These are phyloP conservation scores for Petrocephalus microphthalmus DNA, from an alignment of 2,113 vertebrate genomes.

Conservation along the genomic window DNA sequence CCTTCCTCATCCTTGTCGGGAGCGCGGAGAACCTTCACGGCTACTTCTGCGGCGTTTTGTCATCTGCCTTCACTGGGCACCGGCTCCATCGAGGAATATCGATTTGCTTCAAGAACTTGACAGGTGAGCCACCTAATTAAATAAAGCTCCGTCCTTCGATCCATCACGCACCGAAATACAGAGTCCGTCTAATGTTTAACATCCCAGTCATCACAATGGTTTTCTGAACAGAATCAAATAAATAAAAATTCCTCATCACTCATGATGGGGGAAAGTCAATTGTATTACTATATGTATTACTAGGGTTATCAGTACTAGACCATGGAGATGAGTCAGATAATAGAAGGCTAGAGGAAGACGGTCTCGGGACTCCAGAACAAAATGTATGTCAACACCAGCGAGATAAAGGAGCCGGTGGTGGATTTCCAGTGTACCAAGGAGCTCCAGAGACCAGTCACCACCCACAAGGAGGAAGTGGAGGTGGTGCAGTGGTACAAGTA, in stretches of 20 bases:
- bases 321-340: neutral
- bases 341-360: neutral
- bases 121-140: constrained; percentile 15
- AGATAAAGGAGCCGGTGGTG: neutral
- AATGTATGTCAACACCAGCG: neutral
- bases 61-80: neutral
- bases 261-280: neutral
- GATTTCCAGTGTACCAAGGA: neutral
- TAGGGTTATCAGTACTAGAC: neutral
- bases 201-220: neutral
- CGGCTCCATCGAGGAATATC: neutral
- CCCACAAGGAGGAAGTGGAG: neutral
- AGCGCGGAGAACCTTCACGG: neutral
- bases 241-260: neutral
- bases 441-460: neutral
- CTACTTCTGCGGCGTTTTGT: neutral
- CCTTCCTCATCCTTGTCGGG: neutral
- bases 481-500: neutral
- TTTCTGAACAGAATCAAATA: neutral
- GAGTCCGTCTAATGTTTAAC: neutral
- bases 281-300: neutral
- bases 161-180: neutral
- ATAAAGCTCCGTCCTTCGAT: neutral
- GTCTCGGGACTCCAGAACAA: neutral
- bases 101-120: neutral